phyloP scores from a whole-genome alignment of 2,888 invertebrate genomes.

The Cistogaster globosa region DNA sequence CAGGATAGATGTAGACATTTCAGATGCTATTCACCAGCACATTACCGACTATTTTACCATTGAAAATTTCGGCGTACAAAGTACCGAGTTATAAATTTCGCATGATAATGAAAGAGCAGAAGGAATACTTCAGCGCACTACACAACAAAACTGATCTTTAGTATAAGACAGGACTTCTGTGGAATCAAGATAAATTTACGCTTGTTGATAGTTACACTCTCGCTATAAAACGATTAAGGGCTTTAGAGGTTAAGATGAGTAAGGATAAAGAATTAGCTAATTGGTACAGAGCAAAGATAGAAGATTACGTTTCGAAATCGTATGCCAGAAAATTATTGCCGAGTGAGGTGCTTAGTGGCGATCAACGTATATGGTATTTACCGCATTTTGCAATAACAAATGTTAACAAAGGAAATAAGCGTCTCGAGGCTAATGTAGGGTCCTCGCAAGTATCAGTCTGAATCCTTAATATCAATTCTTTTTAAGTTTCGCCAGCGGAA shows the following conservation, averaged over 20 bases:
- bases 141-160: constrained; percentile 21
- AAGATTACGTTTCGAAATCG: no score
- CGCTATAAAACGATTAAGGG: constrained; percentile 43
- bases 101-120: constrained; percentile 42
- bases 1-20: constrained; percentile 10
- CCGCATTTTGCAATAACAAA: no score
- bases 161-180: constrained; percentile 50
- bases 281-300: no score
- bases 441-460: no score
- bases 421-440: no score
- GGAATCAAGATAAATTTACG: constrained; percentile 32
- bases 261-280: constrained; percentile 27
- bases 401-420: no score
- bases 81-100: constrained; percentile 21
- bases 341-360: no score
- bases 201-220: constrained; percentile 37
- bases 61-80: constrained; percentile 45
- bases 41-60: constrained; percentile 38
- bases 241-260: constrained; percentile 42
- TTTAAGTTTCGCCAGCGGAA: no score
- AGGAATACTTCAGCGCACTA: constrained; percentile 34
- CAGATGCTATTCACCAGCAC: constrained; percentile 39
- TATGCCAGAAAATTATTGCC: no score
- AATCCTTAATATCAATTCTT: no score
- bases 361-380: no score